Percentiles rank a stretch among this genome's conserved stretches.
phyloP scores from a whole-genome alignment of 1,140 invertebrate genomes.

The Drosophila virilis region DNA sequence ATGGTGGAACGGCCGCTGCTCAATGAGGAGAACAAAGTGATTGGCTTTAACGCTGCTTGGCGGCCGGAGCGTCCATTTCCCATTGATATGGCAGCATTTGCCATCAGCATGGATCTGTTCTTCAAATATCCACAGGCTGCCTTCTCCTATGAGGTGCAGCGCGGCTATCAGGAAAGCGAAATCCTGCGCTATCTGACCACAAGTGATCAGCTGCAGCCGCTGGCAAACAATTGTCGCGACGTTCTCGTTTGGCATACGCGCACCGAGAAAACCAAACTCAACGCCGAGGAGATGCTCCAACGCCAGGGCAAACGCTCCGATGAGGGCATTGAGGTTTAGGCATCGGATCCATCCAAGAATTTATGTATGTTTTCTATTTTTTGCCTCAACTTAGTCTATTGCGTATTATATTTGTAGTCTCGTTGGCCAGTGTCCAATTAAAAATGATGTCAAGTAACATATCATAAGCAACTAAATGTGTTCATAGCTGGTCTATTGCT shows the following conservation, averaged over 20 bases:
- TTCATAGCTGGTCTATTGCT: not conserved
- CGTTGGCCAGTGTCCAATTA: slow-evolving; percentile 44
- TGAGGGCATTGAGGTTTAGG: slow-evolving; percentile 90
- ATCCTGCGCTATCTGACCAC: slow-evolving; percentile 93
- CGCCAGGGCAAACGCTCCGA: slow-evolving; percentile 85
- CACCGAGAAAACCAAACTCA: slow-evolving; percentile 93
- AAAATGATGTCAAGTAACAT: slow-evolving; percentile 28
- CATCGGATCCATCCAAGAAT: slow-evolving; percentile 35
- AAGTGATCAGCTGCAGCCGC: slow-evolving; percentile 92
- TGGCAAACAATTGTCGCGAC: slow-evolving; percentile 95
- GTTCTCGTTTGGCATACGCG: slow-evolving; percentile 99
- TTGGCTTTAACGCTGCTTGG: slow-evolving; percentile 93
- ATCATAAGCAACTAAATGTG: slow-evolving; percentile 21
- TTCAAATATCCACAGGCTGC: slow-evolving; percentile 90
- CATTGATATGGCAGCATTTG: slow-evolving; percentile 99
- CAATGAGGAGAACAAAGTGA: slow-evolving; percentile 88
- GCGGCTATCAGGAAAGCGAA: slow-evolving; percentile 96
- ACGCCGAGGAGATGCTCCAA: slow-evolving; percentile 87
- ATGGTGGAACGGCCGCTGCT: slow-evolving; percentile 93
- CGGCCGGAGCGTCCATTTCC: slow-evolving; percentile 96
- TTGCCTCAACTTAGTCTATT: slow-evolving; percentile 1
- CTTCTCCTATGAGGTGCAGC: slow-evolving; percentile 91
- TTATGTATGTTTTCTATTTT: slow-evolving; percentile 34
- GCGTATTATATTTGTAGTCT: slow-evolving; percentile 16
- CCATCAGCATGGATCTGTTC: slow-evolving; percentile 93